Evolutionary conservation across 2,797 vertebrate species (phyloP).

Genomic region (Erpetoichthys calabaricus): DNA sequence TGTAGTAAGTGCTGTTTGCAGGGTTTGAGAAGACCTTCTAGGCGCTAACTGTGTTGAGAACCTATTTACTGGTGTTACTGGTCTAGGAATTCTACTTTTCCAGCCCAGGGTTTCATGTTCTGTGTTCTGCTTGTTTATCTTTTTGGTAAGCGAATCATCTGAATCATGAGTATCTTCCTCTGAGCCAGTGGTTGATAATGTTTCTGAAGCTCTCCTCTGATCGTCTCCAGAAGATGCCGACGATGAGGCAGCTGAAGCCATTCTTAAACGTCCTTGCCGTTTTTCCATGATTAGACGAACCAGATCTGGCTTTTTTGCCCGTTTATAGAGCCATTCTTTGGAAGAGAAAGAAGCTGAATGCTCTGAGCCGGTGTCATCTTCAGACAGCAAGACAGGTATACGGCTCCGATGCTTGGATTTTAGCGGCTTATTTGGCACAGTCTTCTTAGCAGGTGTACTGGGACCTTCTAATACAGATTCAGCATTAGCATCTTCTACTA

Average conservation of each 20-base stretch:
- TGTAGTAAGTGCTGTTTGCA: conserved; percentile 12
- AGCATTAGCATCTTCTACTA: conserved; percentile 16
- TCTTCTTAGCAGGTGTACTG: conserved; percentile 12
- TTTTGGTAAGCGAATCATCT: conserved; percentile 51
- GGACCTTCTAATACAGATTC: conserved; percentile 10
- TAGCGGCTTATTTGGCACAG: conserved; percentile 19
- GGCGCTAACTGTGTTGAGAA: accelerated
- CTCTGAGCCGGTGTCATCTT: conserved; percentile 75
- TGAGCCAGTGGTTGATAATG: conserved; percentile 68
- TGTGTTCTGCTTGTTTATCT: conserved; percentile 24
- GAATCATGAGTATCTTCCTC: conserved; percentile 80
- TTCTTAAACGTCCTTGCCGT: conserved; percentile 64
- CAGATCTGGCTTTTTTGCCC: conserved; percentile 61
- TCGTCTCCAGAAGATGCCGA: conserved; percentile 79
- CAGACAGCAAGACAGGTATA: conserved; percentile 76
- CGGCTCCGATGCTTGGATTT: conserved; percentile 57
- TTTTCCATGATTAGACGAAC: conserved; percentile 74
- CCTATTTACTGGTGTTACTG: conserved; percentile 38
- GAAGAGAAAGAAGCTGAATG: conserved; percentile 59
- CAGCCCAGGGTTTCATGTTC: conserved; percentile 32
- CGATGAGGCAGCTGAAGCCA: conserved; percentile 61
- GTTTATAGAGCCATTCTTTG: conserved; percentile 59
- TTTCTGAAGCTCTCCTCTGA: conserved; percentile 61
- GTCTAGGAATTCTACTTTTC: conserved; percentile 74
- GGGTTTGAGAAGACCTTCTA: accelerated